Base-by-base conservation (phyloP, 2,113 vertebrate genomes). In the Nanorana parkeri region DNA sequence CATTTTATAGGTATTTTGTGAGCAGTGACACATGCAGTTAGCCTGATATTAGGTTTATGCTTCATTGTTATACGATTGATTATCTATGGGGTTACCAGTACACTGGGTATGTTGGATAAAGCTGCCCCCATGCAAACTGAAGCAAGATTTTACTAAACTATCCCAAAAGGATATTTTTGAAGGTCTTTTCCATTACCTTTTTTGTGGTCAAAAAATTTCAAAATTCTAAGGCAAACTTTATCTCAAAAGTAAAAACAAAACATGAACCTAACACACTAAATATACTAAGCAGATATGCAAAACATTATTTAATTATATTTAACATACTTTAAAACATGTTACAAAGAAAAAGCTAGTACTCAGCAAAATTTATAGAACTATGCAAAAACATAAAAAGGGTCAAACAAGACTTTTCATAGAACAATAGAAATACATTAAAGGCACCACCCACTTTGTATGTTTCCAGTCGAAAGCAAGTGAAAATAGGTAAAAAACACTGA, bases 381-480 rank as follows among this genome's bases (percentile, higher is more conserved):
- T 77, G 87, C 81, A 66, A 83, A 89, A 86, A 85, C 85, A 86
- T 90, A n/a, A 90, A 91, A 84, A 87, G 85, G 88, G 73, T 86
- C 89, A 92, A 92, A 93, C 91, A 85, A 91, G 93, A 93, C 91
- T 68, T 83, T 75, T 92, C 90, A 88, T 91, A 85, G 84, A 93
- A 94, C 90, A 88, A 91, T 91, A 90, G 86, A 88, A 88, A 93
- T 90, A 94, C 92, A 88, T 84, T 88, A 92, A 94, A 94, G 93
- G 93, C 93, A 93, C 94, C 93, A 91, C 92, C 92, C 93, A 92
- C 91, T 82, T 88, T 89, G 89, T 81, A 87, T 86, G 83, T 88
- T 86, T 89, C 92, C 90, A 90, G 91, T 94, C 91, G 88, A 86
- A 92, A 94, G 91, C 91, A 91, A 87, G 89, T 90, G 84, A 89